Evolutionary conservation across 2,797 vertebrate genomes (phyloP).

Genomic region (Takifugu ocellatus): DNA sequence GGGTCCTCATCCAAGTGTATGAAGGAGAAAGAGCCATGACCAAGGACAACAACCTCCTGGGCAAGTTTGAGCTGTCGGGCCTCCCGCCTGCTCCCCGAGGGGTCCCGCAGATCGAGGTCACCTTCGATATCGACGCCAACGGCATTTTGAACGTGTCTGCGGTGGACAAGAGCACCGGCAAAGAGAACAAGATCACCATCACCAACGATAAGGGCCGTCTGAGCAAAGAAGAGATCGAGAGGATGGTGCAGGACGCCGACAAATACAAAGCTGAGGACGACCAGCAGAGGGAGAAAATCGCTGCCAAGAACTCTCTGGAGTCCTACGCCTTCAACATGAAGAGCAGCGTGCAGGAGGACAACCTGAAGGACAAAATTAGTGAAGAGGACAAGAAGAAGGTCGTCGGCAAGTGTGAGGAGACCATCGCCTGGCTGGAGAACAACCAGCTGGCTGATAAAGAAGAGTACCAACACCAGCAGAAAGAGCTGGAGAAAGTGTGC

Average conservation of each 20-base stretch:
- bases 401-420: constrained; percentile 40
- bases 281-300: constrained; percentile 49
- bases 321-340: constrained; percentile 39
- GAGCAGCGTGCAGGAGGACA: constrained; percentile 39
- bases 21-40: constrained; percentile 47
- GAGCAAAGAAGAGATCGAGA: constrained; percentile 66
- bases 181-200: constrained; percentile 60
- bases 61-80: constrained; percentile 46
- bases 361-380: constrained; percentile 30
- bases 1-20: constrained; percentile 47
- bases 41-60: constrained; percentile 57
- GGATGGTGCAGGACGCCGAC: constrained; percentile 55
- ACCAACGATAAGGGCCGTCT: constrained; percentile 60
- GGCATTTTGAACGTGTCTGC: constrained; percentile 55
- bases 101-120: constrained; percentile 51
- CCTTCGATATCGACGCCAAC: constrained; percentile 45
- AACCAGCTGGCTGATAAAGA: constrained; percentile 56
- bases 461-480: constrained; percentile 43
- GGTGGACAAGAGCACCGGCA: constrained; percentile 56
- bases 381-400: constrained; percentile 45
- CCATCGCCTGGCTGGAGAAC: constrained; percentile 51
- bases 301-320: constrained; percentile 65
- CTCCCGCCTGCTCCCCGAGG: constrained; percentile 45
- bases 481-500: constrained; percentile 47
- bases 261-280: constrained; percentile 55